Percentiles rank a stretch among this genome's conserved stretches.
Conservation (phyloP, 2,113 vertebrate genomes). For the Phalacrocorax carbo region DNA sequence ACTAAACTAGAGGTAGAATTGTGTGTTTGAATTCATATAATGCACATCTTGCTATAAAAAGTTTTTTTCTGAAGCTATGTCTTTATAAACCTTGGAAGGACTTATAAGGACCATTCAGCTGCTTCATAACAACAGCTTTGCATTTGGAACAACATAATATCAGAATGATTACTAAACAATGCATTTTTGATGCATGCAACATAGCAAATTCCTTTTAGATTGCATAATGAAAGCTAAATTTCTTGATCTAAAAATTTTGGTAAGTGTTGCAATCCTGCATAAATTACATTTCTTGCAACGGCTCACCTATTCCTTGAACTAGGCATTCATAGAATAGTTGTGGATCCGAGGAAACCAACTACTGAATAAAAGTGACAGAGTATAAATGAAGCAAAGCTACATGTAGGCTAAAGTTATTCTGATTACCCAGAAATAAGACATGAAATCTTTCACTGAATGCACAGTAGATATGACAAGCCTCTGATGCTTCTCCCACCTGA, state of each 20-base stretch:
- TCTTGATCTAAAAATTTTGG: neutral
- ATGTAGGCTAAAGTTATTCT: slow-evolving; percentile 8
- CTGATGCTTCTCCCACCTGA: neutral
- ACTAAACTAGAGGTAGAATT: neutral
- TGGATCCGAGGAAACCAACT: no score
- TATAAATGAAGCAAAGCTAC: slow-evolving; percentile 5
- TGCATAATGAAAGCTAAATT: neutral
- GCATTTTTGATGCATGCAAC: neutral
- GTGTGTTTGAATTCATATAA: neutral
- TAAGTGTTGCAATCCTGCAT: neutral
- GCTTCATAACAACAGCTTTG: slow-evolving; percentile 19
- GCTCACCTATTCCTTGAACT: no score
- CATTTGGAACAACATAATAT: slow-evolving; percentile 23
- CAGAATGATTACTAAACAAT: slow-evolving; percentile 24
- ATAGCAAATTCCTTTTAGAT: slow-evolving; percentile 26
- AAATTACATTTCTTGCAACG: neutral
- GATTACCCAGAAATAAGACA: neutral
- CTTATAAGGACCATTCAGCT: slow-evolving; percentile 10
- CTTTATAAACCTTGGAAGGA: slow-evolving; percentile 14
- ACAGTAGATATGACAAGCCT: neutral
- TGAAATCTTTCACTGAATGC: slow-evolving; percentile 39
- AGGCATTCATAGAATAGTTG: no score
- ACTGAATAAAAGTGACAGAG: neutral
- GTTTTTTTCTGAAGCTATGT: neutral
- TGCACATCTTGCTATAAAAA: neutral